Conservation (phyloP, 2,797 vertebrate species). For the Hemibagrus guttatus region DNA sequence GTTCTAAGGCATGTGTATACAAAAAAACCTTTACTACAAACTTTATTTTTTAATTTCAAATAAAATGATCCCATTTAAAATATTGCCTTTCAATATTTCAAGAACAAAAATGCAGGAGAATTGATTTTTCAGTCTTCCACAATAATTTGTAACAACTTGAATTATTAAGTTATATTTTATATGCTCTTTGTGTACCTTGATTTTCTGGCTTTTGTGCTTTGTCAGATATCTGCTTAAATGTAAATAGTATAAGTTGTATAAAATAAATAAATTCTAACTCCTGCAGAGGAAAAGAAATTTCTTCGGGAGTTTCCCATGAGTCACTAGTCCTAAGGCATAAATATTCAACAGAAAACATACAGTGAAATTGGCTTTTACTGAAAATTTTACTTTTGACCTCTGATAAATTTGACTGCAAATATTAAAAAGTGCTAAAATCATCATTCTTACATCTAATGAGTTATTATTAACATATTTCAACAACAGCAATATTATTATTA, state of each 20-base stretch:
- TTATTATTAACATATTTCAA: neutral
- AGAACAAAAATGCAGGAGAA: neutral
- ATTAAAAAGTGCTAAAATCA: neutral
- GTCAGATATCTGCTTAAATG: slow-evolving; percentile 7
- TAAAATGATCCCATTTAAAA: neutral
- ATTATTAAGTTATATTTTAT: neutral
- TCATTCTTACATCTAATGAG: neutral
- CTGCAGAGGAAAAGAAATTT: neutral
- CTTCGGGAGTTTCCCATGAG: neutral
- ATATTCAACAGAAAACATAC: neutral
- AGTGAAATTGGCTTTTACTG: neutral
- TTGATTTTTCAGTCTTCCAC: neutral
- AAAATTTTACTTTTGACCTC: neutral
- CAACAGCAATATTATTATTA: too few species aligned
- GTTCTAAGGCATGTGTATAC: neutral
- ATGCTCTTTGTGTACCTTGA: neutral
- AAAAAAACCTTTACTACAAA: neutral
- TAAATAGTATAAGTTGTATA: neutral
- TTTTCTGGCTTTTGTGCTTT: neutral
- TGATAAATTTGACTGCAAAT: neutral
- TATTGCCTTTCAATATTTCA: slow-evolving; percentile 4
- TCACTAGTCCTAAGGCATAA: neutral
- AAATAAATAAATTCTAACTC: neutral
- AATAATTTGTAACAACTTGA: neutral
- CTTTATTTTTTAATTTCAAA: slow-evolving; percentile 4